Evolutionary conservation across 2,797 vertebrate species (phyloP).

Genomic region (Brachyrhaphis roseni): DNA sequence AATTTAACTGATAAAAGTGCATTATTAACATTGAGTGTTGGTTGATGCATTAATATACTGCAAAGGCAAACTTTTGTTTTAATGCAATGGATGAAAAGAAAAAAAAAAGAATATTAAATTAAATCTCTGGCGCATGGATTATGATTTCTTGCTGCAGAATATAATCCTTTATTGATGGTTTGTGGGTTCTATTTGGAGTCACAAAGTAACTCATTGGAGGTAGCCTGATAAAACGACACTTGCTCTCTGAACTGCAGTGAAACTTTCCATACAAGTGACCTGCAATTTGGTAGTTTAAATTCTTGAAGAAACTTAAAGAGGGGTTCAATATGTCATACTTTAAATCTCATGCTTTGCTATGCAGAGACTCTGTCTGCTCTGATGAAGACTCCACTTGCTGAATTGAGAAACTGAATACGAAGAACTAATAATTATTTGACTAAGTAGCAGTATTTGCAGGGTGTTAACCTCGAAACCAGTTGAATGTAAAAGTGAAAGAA

Average conservation of each 20-base stretch:
- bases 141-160: not conserved
- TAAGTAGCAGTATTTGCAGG: not conserved
- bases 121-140: not conserved
- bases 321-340: too few relatives aligned
- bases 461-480: not conserved
- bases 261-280: not conserved
- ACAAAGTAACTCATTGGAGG: too few relatives aligned
- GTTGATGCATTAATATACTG: not conserved
- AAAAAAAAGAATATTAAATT: not conserved
- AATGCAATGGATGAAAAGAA: not conserved
- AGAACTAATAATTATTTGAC: not conserved
- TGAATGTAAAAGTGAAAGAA: not conserved
- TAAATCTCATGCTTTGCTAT: too few relatives aligned
- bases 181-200: not conserved
- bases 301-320: not conserved
- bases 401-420: not conserved
- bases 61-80: not conserved
- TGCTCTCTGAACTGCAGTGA: not conserved
- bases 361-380: not conserved
- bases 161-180: not conserved
- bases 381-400: not conserved
- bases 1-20: not conserved
- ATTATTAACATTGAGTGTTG: not conserved
- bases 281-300: not conserved
- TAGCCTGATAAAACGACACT: too few relatives aligned